phyloP scores from a whole-genome alignment of 2,113 vertebrate species.

The Elephantulus edwardii region DNA sequence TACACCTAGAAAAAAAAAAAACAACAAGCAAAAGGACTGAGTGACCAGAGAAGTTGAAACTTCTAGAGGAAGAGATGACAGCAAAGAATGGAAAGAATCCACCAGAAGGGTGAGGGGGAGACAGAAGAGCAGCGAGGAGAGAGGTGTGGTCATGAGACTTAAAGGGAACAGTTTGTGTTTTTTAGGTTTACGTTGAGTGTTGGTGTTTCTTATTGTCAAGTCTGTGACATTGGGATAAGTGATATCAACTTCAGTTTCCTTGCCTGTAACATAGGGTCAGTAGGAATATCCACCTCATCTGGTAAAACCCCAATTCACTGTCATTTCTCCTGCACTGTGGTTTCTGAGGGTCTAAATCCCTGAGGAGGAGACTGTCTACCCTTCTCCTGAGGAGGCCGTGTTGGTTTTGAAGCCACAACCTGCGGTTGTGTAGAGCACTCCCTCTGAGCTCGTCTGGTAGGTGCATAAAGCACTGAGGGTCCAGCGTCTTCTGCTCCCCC shows the following conservation, averaged over 20 bases:
- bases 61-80: not conserved
- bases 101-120: not conserved
- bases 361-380: no score
- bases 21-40: not conserved
- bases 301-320: no score
- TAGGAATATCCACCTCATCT: not conserved
- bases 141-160: no score
- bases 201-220: not conserved
- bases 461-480: not conserved
- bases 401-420: no score
- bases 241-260: not conserved
- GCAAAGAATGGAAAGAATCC: not conserved
- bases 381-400: no score
- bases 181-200: not conserved
- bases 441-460: no score
- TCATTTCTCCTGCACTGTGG: no score
- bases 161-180: not conserved
- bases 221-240: not conserved
- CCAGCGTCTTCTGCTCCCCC: no score
- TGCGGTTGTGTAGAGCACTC: no score
- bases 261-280: not conserved
- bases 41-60: not conserved
- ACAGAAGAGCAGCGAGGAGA: not conserved
- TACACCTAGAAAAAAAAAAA: not conserved
- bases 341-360: no score